A percentile compares a stretch with the other conserved stretches of the same genome.
phyloP scores from a whole-genome alignment of 1,140 invertebrate genomes.

The Pogonognathellus flavescens region DNA sequence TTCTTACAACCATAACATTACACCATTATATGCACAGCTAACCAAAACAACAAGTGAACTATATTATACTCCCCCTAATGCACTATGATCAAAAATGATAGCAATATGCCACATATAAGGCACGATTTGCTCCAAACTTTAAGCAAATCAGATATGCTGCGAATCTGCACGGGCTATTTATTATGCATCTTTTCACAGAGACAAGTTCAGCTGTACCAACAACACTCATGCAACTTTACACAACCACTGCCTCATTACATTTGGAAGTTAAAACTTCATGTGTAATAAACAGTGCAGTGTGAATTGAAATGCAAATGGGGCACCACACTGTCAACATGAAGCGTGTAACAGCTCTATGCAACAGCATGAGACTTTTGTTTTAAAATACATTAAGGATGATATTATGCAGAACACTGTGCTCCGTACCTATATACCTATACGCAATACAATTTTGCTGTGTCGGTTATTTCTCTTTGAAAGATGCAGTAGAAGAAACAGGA shows the following conservation, averaged over 20 bases:
- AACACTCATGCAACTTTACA: too few relatives aligned
- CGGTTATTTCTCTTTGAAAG: neutral
- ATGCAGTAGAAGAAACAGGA: neutral
- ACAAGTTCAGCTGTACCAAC: too few relatives aligned
- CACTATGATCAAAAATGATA: too few relatives aligned
- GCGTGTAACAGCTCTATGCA: neutral
- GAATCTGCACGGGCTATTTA: too few relatives aligned
- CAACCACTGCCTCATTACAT: too few relatives aligned
- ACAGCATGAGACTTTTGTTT: slow-evolving; percentile 44
- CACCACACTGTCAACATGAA: neutral
- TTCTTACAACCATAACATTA: too few relatives aligned
- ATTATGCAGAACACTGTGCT: neutral
- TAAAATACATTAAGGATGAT: neutral
- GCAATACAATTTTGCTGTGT: neutral
- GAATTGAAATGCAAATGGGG: neutral
- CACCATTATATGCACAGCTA: neutral
- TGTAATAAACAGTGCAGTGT: too few relatives aligned
- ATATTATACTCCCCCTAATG: too few relatives aligned
- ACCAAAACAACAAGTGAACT: too few relatives aligned
- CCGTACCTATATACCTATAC: too few relatives aligned
- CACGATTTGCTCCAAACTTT: neutral
- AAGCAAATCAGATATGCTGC: slow-evolving; percentile 15
- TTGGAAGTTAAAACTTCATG: too few relatives aligned
- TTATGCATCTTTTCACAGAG: too few relatives aligned
- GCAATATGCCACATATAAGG: neutral